These are phyloP conservation scores for Austrolebias charrua DNA, from an alignment of 2,797 vertebrate species.

Conservation along the genomic window DNA sequence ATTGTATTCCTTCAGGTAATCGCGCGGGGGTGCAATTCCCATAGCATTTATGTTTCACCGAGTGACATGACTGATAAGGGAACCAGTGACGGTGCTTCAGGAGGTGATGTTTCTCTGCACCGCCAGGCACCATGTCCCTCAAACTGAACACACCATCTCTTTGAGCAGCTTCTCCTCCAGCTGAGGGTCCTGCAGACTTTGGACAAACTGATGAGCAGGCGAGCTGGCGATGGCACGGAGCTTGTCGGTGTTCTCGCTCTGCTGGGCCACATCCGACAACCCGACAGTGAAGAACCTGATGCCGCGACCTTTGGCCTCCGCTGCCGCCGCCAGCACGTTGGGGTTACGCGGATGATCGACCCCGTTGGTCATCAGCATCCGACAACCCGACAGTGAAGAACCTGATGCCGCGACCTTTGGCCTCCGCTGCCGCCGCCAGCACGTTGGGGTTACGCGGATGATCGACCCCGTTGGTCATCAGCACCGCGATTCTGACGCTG, in stretches of 20 bases:
- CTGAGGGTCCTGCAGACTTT: slow-evolving; percentile 80
- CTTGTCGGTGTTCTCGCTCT: slow-evolving; percentile 77
- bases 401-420: too few relatives aligned
- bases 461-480: too few relatives aligned
- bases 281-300: slow-evolving; percentile 85
- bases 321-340: slow-evolving; percentile 73
- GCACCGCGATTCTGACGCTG: slow-evolving; percentile 79
- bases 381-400: too few relatives aligned
- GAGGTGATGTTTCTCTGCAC: neutral
- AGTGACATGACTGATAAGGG: too few relatives aligned
- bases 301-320: slow-evolving; percentile 79
- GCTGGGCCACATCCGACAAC: slow-evolving; percentile 73
- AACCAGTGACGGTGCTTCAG: neutral
- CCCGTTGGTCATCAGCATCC: slow-evolving; percentile 89
- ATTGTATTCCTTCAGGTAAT: too few relatives aligned
- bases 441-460: too few relatives aligned
- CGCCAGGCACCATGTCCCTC: neutral
- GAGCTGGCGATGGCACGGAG: slow-evolving; percentile 82
- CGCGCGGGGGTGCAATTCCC: too few relatives aligned
- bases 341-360: slow-evolving; percentile 88
- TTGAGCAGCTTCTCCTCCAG: slow-evolving; percentile 76
- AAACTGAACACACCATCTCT: slow-evolving; percentile 73
- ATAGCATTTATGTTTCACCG: too few relatives aligned
- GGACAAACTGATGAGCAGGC: slow-evolving; percentile 74
- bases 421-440: too few relatives aligned